Evolutionary conservation across 2,888 invertebrate species (phyloP), one percentile per base, ranked within the genome.

Genomic region (Slavum lentiscoides): DNA sequence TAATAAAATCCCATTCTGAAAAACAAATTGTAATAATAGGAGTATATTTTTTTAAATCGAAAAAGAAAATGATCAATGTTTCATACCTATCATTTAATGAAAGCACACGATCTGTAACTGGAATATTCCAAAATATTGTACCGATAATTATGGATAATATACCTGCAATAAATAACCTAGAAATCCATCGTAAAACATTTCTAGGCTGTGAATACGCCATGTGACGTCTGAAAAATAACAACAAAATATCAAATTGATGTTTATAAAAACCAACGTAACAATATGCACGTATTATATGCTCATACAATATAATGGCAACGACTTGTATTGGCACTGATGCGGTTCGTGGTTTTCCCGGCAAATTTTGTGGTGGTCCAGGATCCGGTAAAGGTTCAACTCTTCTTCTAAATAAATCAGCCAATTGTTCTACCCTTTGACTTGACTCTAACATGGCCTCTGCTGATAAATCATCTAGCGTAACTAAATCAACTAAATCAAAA

Each of bases 361-460:
- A 87, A 2, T 92, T 90, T 9, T 93, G 91, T 0, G 95, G 95
- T 61, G 95, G 92, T 1, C 95, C 95, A 9, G 91, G 91, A 85
- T 92, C 91, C 68, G 89, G 88, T 80, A 91, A 86, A 0, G 89
- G 88, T 84, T 89, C 87, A 83, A 92, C 90, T 84, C 93, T 90
- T 61, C 91, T 89, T 84, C 92, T 90, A 85, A 93, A 94, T 80
- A 95, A 90, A 84, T 94, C 94, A 4, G 94, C 94, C 62, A 97
- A 87, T 83, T 95, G 94, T 85, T 96, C 95, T 84, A 97, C 96
- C 84, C 97, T 90, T 82, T 96, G 95, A 13, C 95, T 95, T 0
- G 97, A 97, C 87, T 97, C 97, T 80, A 96, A 87, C 92, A 97
- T 93, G 39, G 97, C 97, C 85, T 97, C 97, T 5, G 95, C 93